phyloP scores from a whole-genome alignment of 2,888 invertebrate genomes.

The Cecidostiba fungosa region DNA sequence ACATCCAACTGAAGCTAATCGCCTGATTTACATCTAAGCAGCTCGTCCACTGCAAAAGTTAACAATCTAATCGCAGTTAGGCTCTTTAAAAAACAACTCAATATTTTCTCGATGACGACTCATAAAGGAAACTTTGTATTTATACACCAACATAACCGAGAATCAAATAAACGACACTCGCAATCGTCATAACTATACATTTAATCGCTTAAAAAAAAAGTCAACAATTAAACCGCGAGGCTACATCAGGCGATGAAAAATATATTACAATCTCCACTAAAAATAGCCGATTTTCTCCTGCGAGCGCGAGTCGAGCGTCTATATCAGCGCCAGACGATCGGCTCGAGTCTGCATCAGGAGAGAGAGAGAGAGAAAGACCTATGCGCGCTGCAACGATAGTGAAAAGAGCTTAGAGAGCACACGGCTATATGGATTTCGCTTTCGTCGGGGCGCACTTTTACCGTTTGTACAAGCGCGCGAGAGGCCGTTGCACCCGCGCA shows the following conservation, averaged over 20 bases:
- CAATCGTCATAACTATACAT: neutral
- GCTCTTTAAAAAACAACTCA: neutral
- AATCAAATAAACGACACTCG: neutral
- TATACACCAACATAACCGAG: too few species aligned
- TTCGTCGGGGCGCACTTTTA: slow-evolving; percentile 67
- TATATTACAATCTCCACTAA: neutral
- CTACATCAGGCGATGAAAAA: neutral
- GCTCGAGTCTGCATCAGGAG: neutral
- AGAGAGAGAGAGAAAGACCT: neutral
- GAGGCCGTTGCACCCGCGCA: slow-evolving; percentile 11
- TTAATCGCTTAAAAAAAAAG: neutral
- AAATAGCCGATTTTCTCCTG: slow-evolving; percentile 17
- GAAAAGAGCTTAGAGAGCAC: slow-evolving; percentile 8
- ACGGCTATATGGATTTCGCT: slow-evolving; percentile 68
- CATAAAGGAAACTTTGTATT: neutral
- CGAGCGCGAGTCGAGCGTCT: neutral
- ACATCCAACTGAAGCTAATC: neutral
- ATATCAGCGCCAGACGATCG: slow-evolving; percentile 52
- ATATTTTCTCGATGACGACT: neutral
- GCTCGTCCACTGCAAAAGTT: neutral
- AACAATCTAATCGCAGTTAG: neutral
- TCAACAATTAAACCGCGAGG: neutral
- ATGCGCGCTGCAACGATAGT: neutral
- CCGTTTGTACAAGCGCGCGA: slow-evolving; percentile 39
- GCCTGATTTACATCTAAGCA: neutral